Base-by-base conservation (phyloP, 2,888 invertebrate species). In the Cryptophagus acutangulus region DNA sequence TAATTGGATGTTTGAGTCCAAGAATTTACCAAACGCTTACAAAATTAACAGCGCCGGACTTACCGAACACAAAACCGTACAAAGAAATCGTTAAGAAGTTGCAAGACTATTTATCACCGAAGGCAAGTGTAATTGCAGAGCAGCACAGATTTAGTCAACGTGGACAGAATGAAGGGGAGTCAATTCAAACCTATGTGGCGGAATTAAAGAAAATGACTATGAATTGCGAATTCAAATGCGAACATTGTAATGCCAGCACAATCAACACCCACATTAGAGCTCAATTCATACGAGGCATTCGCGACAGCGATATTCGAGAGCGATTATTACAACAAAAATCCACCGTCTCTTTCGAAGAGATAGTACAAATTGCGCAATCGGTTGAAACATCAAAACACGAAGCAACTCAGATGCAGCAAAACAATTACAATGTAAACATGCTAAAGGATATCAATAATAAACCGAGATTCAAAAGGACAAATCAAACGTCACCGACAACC, bases 141-240 rank as follows among this genome's bases (percentile, higher is more conserved):
- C 43, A 45, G 20, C 42, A 49, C 33, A 49, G 41, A 36, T 49
- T 48, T 34, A 34, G 30, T n/a, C 25, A 41, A 29, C 25, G 43
- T 31, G 10, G 36, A 20, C 47, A 49, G 24, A 37, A 34, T 17
- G 45, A 48, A 40, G 40, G 36, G 15, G 44, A 45, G 36, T 26
- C 41, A 13, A 42, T 45, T 24, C 16, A 38, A 10, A 29, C 9
- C 9, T 46, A 41, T 37, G 16, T 31, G 29, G 40, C 43, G 8
- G 46, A 41, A 31, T 20, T 49, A 15, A 43, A 46, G 18, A 29
- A 41, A 20, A 8, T 45, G 10, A 43, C 48, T 17, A 43, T 16
- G 26, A 24, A 43, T 36, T 43, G 41, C 10, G 40, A 43, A 17
- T 41, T 46, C 14, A 33, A 31, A 17, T 46, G 43, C 25, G 25